Percentiles rank a stretch among this genome's conserved stretches.
These are phyloP conservation scores for Asbolus verrucosus DNA, from an alignment of 1,140 invertebrate species.

Conservation along the genomic window DNA sequence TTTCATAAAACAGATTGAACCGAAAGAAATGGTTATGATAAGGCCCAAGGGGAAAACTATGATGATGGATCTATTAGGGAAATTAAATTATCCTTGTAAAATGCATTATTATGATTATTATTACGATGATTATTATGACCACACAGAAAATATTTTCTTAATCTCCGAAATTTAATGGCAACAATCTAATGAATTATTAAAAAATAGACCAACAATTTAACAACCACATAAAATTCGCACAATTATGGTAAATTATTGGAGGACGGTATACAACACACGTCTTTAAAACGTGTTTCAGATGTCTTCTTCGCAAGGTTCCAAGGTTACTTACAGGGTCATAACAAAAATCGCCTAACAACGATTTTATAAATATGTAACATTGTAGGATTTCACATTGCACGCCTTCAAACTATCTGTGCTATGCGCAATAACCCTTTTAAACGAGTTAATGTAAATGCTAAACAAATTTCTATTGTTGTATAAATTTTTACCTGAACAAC, in stretches of 20 bases:
- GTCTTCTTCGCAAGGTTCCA: conserved; percentile 23
- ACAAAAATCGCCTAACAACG: conserved; percentile 34
- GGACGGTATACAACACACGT: conserved; percentile 22
- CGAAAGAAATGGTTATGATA: conserved; percentile 24
- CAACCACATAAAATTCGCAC: background rate
- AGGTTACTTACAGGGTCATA: conserved; percentile 14
- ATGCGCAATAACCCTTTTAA: too few species aligned
- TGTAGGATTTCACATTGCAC: background rate
- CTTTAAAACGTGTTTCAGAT: conserved; percentile 32
- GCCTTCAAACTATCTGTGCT: too few species aligned
- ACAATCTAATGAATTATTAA: conserved; percentile 47
- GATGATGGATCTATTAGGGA: conserved; percentile 51
- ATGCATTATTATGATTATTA: too few species aligned
- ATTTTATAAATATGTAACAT: conserved; percentile 29
- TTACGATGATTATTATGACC: conserved; percentile 40
- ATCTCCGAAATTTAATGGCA: conserved; percentile 22
- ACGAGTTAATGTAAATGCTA: too few species aligned
- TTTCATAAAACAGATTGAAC: conserved; percentile 40
- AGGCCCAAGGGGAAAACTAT: conserved; percentile 13
- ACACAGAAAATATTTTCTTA: conserved; percentile 41
- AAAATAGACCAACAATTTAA: background rate
- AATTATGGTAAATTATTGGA: conserved; percentile 13
- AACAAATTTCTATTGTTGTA: too few species aligned
- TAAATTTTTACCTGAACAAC: conserved; percentile 12
- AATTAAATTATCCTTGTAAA: conserved; percentile 55